phyloP scores from a whole-genome alignment of 2,888 invertebrate species.

The Mythimna pallens region DNA sequence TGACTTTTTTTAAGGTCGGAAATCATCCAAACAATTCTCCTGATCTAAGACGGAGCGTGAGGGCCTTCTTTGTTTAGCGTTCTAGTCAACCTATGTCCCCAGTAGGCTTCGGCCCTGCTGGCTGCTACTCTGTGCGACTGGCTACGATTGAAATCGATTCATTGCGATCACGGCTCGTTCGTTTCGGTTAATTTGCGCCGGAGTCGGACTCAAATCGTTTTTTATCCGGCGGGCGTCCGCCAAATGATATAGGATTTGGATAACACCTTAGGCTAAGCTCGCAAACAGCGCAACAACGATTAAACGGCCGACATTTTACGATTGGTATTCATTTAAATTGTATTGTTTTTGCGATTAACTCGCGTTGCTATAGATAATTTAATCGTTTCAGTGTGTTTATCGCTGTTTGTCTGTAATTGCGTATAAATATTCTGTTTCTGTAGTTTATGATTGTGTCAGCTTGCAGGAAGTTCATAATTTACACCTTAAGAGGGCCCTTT shows the following conservation, averaged over 20 bases:
- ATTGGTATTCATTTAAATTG: constrained; percentile 58
- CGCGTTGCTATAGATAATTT: constrained; percentile 33
- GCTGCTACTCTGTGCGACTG: constrained; percentile 7
- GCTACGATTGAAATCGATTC: constrained; percentile 42
- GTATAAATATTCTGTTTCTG: constrained; percentile 23
- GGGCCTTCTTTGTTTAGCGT: too few relatives aligned
- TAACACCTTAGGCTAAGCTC: constrained; percentile 61
- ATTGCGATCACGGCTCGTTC: constrained; percentile 50
- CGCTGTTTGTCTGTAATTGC: constrained; percentile 21
- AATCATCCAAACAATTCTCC: too few relatives aligned
- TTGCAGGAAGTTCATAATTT: constrained; percentile 7
- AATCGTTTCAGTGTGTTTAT: constrained; percentile 17
- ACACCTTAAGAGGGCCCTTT: too few relatives aligned
- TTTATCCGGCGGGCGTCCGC: constrained; percentile 51
- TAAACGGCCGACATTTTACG: constrained; percentile 58
- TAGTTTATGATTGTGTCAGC: constrained; percentile 7
- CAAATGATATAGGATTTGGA: constrained; percentile 62
- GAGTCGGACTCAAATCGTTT: constrained; percentile 48
- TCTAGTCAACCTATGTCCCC: too few relatives aligned
- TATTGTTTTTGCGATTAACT: constrained; percentile 48
- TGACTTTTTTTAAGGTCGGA: neutral
- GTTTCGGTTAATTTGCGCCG: constrained; percentile 57
- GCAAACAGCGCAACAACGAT: constrained; percentile 37
- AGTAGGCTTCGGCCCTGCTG: too few relatives aligned
- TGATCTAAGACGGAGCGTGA: too few relatives aligned